Evolutionary conservation across 2,113 vertebrate genomes (phyloP), one percentile per base, ranked within the genome.

Genomic region (Rhizomys pruinosus): DNA sequence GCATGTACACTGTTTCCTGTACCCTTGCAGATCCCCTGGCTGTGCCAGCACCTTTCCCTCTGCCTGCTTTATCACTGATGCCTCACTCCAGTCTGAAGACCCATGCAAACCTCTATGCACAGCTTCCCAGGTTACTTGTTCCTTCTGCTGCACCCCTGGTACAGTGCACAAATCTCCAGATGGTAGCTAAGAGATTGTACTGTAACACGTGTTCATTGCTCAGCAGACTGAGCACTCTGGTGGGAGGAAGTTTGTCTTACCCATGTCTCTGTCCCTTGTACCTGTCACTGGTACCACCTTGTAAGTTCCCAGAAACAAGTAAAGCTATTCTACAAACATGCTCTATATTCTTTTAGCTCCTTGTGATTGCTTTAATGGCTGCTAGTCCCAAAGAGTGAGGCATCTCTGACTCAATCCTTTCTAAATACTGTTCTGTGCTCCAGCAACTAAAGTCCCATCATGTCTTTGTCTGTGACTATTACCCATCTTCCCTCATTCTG

Each of bases 1-100:
- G 71, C 34, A 34, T 32, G 25, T 2, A 6, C 32, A 7, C 59
- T 74, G 5, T 61, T 19, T 22, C 34, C 13, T 63, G 19, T 12
- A n/a, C 27, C 37, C 63, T 22, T 34, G 9, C 16, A 63, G n/a
- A 7, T 55, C 37, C 55, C 59, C 11, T 9, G 55, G 7, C 19
- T 68, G 27, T 66, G n/a, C 63, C 9, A 4, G 37, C 25, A 25
- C 20, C 13, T 5, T 78, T 11, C 29, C 8, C 10, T 20, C 20
- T 34, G 37, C 37, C 25, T 12, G 12, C 8, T 15, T 34, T 1
- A 0, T 25, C 3, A 19, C 29, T 37, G 2, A 0, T 19, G 2
- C 11, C 29, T 3, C 29, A 0, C 4, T 20, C 25, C 22, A 7
- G 5, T 4, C 3, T 3, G 63, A 84, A 92, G n/a, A 55, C 19